A percentile compares a stretch with the other conserved stretches of the same genome.
phyloP scores from a whole-genome alignment of 2,113 vertebrate genomes.

The Chauna torquata region DNA sequence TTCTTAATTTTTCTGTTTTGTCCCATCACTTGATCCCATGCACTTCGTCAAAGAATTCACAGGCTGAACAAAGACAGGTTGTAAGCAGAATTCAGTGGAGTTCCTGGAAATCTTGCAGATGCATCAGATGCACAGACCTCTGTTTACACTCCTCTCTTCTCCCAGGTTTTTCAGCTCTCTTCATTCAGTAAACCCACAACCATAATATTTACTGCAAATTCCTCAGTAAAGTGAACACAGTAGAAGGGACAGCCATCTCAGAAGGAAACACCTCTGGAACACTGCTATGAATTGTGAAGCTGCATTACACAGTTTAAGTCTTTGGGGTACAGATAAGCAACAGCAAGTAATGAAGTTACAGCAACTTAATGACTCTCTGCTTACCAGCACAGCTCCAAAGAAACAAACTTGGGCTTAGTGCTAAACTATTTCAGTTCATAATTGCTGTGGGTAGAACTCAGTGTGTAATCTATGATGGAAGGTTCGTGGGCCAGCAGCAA shows the following conservation, averaged over 20 bases:
- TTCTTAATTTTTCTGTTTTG: background rate
- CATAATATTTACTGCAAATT: background rate
- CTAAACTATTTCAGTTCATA: background rate
- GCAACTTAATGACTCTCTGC: background rate
- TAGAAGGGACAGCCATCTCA: background rate
- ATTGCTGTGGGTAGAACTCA: background rate
- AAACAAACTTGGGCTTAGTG: background rate
- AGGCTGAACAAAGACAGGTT: background rate
- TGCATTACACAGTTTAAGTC: background rate
- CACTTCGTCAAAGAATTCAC: background rate
- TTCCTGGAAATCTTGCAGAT: background rate
- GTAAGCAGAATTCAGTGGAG: background rate
- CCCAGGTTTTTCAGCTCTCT: background rate
- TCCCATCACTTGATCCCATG: background rate
- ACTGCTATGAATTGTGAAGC: background rate
- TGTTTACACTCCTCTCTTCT: background rate
- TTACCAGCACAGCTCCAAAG: background rate
- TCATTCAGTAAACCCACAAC: background rate
- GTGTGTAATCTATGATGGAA: background rate
- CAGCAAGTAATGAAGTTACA: background rate
- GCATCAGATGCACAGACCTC: background rate
- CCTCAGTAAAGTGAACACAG: background rate
- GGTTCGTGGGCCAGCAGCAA: background rate
- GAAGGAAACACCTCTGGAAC: background rate
- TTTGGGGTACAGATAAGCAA: background rate